Conservation (phyloP, 2,113 vertebrate species). For the Tyto alba region DNA sequence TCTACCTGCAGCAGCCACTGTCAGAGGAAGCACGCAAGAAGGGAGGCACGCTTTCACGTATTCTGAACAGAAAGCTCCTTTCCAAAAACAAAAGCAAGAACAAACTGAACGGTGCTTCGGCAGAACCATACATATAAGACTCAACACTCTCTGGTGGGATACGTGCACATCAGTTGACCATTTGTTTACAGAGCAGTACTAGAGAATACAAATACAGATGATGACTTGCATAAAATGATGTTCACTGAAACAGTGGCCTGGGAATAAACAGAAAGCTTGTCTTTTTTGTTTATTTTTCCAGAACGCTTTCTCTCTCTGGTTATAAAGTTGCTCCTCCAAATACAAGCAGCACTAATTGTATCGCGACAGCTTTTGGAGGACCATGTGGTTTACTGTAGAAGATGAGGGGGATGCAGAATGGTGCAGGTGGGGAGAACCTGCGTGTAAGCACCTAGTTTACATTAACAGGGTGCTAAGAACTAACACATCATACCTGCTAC, state of each 20-base stretch:
- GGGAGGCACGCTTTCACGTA: conserved; percentile 79
- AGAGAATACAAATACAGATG: background rate
- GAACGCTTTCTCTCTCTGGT: background rate
- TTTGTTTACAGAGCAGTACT: conserved; percentile 59
- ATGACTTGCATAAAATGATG: background rate
- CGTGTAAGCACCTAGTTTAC: background rate
- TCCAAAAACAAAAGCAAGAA: conserved; percentile 76
- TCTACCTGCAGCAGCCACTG: conserved; percentile 84
- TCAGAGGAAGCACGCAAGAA: conserved; percentile 77
- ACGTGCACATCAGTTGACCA: background rate
- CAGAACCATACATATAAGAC: conserved; percentile 25
- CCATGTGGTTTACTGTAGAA: background rate
- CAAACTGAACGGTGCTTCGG: conserved; percentile 72
- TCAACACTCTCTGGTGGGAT: background rate
- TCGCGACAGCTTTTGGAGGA: background rate
- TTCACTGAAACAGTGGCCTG: background rate
- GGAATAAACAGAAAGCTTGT: background rate
- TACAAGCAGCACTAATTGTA: background rate
- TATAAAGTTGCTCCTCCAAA: background rate
- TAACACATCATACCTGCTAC: background rate
- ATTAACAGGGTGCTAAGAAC: background rate
- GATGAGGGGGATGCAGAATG: background rate
- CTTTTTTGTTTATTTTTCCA: background rate
- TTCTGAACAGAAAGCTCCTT: conserved; percentile 84
- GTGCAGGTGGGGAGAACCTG: background rate